These are phyloP conservation scores for Cyprinella venusta DNA, from an alignment of 2,797 vertebrate genomes.

Conservation along the genomic window DNA sequence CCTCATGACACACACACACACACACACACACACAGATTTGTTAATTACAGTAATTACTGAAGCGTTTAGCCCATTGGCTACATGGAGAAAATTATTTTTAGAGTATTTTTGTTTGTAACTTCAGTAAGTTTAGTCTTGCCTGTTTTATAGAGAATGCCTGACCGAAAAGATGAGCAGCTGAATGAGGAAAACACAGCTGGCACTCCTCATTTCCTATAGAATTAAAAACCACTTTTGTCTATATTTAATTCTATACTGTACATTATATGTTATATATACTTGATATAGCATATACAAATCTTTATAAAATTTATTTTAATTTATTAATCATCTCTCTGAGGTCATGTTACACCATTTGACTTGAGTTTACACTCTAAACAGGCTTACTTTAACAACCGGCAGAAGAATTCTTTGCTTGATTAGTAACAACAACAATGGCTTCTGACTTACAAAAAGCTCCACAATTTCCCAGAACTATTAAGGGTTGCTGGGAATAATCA, in stretches of 20 bases:
- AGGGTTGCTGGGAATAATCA: slow-evolving; percentile 17
- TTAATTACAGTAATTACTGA: slow-evolving; percentile 1
- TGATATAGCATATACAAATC: background rate
- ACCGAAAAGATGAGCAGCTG: slow-evolving; percentile 1
- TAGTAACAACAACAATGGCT: background rate
- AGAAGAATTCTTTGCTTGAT: background rate
- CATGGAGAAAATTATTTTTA: slow-evolving; percentile 7
- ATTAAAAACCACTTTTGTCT: background rate
- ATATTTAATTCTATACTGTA: background rate
- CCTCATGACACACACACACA: background rate
- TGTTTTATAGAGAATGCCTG: slow-evolving; percentile 1
- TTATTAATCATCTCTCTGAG: background rate
- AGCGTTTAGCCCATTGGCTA: background rate
- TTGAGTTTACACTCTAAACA: slow-evolving; percentile 1
- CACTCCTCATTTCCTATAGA: background rate
- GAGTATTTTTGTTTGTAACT: background rate
- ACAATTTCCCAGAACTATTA: slow-evolving; percentile 26
- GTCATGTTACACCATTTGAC: background rate
- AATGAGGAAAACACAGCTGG: slow-evolving; percentile 12
- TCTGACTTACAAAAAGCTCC: background rate
- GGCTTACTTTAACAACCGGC: background rate
- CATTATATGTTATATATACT: background rate
- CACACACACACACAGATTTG: background rate
- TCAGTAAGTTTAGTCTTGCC: background rate
- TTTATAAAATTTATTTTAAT: background rate